Base-by-base conservation (phyloP, 2,888 invertebrate species). In the Campaea margaritaria region DNA sequence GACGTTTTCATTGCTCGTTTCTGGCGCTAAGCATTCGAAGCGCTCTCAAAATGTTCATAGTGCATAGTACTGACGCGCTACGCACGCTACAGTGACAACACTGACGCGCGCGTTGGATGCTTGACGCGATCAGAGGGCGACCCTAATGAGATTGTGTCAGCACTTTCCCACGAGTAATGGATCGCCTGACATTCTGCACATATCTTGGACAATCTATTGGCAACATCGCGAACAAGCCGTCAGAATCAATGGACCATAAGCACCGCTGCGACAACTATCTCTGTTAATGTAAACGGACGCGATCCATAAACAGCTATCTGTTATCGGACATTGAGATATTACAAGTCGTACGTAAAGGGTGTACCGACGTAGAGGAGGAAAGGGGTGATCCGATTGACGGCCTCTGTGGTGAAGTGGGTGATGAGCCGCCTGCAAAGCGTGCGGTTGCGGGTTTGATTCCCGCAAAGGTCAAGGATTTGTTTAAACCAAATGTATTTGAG, bases 241-340 rank as follows among this genome's bases (percentile, higher is more conserved):
- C 74, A 75, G 69, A 76, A 75, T 70, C 84, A 76, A 82, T 82
- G 78, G 78, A 67, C 82, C 83, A 72, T 80, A 79, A 86, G 75
- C 80, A 70, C 72, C 69, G 73, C 82, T 78, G 77, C 75, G 87
- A 88, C 88, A 84, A 77, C 78, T 74, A 80, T 72, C 76, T 47
- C 81, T 85, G 86, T 85, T 87, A 85, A 89, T 87, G 73, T 86
- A 87, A 89, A 86, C 85, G 87, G 81, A 86, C 84, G 80, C 75
- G 63, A 89, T 90, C 86, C 87, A 88, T 90, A 39, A 81, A 82
- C 78, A 11, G 43, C 38, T 61, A 56, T 61, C 60, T 60, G 46
- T 8, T 47, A 51, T 50, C 42, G 16, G 51, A 60, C 39, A 38
- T 56, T 55, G 41, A 55, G 43, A 55, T 55, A 54, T 60, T 47